Conservation (phyloP, 2,113 vertebrate genomes). For the Myiagra hebetior region DNA sequence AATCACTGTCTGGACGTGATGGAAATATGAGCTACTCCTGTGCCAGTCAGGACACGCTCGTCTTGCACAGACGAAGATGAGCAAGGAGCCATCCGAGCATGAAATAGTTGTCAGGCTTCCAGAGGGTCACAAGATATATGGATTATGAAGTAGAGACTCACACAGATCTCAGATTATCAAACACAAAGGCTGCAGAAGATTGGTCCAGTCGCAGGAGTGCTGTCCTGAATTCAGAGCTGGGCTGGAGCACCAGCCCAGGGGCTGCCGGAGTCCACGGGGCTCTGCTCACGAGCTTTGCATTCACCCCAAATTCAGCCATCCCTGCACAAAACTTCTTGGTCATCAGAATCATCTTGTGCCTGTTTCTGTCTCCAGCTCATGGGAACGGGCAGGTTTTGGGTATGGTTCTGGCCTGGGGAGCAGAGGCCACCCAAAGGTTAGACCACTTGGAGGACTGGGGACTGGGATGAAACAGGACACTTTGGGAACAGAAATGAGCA, state of each 20-base stretch:
- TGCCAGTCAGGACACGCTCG: slow-evolving; percentile 44
- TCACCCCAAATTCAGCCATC: neutral
- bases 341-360: neutral
- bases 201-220: neutral
- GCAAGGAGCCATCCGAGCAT: slow-evolving; percentile 45
- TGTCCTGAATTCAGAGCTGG: neutral
- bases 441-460: neutral
- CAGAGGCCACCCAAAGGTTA: neutral
- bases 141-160: slow-evolving; percentile 59
- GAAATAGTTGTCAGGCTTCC: slow-evolving; percentile 67
- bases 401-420: neutral
- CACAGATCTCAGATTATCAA: slow-evolving; percentile 46
- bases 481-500: neutral
- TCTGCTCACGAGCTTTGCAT: neutral
- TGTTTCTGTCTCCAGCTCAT: neutral
- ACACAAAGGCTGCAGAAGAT: slow-evolving; percentile 16
- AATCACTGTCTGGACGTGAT: neutral
- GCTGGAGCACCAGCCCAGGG: neutral
- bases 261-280: neutral
- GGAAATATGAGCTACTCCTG: slow-evolving; percentile 34
- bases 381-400: neutral
- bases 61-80: slow-evolving; percentile 16
- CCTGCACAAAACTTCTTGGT: neutral
- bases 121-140: slow-evolving; percentile 66
- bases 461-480: neutral